Evolutionary conservation across 2,888 invertebrate genomes (phyloP).

Genomic region (Spisula subtruncata): DNA sequence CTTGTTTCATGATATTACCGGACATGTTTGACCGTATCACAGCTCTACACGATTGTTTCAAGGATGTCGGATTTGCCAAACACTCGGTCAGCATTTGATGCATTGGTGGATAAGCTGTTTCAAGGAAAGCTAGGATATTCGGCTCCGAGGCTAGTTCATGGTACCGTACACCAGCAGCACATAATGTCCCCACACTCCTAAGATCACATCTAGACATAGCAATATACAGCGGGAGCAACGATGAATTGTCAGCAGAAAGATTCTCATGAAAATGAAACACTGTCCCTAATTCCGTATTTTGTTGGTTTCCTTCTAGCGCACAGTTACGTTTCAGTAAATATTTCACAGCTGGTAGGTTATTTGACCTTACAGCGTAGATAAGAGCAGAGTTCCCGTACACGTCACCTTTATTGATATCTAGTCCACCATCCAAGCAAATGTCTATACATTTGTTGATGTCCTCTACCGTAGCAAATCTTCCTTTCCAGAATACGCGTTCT

Average conservation of each 20-base stretch:
- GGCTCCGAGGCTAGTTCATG: conserved; percentile 58
- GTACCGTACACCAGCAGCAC: conserved; percentile 56
- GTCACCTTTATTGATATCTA: conserved; percentile 66
- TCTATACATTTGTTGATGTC: conserved; percentile 64
- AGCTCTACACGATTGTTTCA: conserved; percentile 51
- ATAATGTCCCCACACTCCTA: conserved; percentile 56
- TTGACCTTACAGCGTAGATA: conserved; percentile 66
- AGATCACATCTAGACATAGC: conserved; percentile 65
- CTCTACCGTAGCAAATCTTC: conserved; percentile 45
- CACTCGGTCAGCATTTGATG: conserved; percentile 43
- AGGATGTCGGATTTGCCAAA: conserved; percentile 49
- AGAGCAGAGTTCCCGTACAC: conserved; percentile 63
- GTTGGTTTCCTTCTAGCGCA: conserved; percentile 7
- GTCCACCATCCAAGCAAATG: conserved; percentile 53
- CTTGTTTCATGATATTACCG: conserved; percentile 9
- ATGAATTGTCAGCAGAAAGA: conserved; percentile 28
- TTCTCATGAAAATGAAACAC: conserved; percentile 56
- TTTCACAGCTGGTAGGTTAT: conserved; percentile 63
- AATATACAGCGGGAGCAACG: conserved; percentile 60
- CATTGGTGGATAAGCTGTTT: conserved; percentile 39
- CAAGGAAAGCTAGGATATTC: conserved; percentile 48
- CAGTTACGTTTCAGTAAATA: conserved; percentile 67
- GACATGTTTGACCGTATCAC: neutral
- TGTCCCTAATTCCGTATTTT: conserved; percentile 4
- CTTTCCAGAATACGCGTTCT: conserved; percentile 64